Base-by-base conservation (phyloP, 2,888 invertebrate species). In the Cataglyphis albicans region DNA sequence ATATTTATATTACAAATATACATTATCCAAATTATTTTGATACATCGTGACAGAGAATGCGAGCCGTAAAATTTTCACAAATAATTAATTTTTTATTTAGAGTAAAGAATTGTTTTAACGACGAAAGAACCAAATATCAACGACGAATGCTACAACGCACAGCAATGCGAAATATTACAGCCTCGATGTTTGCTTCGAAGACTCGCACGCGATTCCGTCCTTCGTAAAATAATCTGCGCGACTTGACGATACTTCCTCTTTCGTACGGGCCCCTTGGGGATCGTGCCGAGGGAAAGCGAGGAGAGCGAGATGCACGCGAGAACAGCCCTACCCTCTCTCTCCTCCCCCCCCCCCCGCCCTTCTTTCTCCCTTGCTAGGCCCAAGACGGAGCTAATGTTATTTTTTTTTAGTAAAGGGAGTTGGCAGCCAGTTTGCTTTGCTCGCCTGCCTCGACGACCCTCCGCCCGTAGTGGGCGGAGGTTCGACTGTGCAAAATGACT, bases 401-500 rank as follows among this genome's bases (percentile, higher is more conserved):
- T 90, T 90, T 76, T 90, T 76, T 91, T 91, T 88, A 88, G 75
- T 63, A 87, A 91, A 90, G 78, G 75, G 78, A 90, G 84, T 88
- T 86, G 89, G 88, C 87, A 90, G 89, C 73, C 87, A 88, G 90
- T 90, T 90, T 85, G 89, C 89, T 89, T 85, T 86, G 84, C 86
- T 73, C 83, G 84, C 64, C 75, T 48, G 61, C 55, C 68, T 81
- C 38, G 80, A 75, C 81, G 67, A 63, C 81, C 67, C 83, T 57
- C 74, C 81, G 65, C 32, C 55, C 67, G 32, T 57, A 84, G 90
- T 86, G 84, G 90, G 90, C 91, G 91, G 88, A 83, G 88, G 90
- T 90, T 86, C 86, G 84, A 90, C 91, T 88, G 90, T 86, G 89
- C 87, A 86, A 90, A 90, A 90, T 89, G 91, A 90, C 91, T 90